Conservation (phyloP, 1,140 invertebrate species). For the Drosophila equinoxialis region DNA sequence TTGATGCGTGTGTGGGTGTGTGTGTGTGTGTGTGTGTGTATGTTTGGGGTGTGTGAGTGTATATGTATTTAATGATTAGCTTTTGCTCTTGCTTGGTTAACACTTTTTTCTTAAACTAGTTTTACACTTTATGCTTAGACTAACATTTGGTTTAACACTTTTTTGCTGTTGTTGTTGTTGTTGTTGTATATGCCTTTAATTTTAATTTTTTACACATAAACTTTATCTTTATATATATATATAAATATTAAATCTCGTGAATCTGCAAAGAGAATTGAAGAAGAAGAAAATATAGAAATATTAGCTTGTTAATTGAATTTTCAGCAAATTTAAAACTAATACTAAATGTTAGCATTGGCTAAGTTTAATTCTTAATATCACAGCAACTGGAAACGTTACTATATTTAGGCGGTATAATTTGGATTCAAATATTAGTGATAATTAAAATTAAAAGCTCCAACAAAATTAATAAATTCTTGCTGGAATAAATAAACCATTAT, state of each 20-base stretch:
- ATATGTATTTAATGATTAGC: constrained; percentile 30
- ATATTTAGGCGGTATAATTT: too few relatives aligned
- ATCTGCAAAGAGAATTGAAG: constrained; percentile 66
- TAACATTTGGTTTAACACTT: constrained; percentile 79
- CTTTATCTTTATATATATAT: constrained; percentile 24
- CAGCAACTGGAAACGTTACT: too few relatives aligned
- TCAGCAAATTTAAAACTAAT: background rate
- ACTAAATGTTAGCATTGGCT: background rate
- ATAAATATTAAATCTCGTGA: constrained; percentile 34
- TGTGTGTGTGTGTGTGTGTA: constrained; percentile 21
- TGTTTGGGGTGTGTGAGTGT: constrained; percentile 8
- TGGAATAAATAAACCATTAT: too few relatives aligned
- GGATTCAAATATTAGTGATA: too few relatives aligned
- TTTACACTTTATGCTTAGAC: constrained; percentile 76
- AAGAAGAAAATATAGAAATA: constrained; percentile 44
- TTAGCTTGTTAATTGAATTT: constrained; percentile 4
- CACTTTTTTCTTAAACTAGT: constrained; percentile 59
- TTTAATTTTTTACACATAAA: background rate
- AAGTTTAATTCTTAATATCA: too few relatives aligned
- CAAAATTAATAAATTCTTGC: too few relatives aligned
- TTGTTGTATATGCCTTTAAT: background rate
- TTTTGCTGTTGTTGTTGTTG: background rate
- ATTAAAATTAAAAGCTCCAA: too few relatives aligned
- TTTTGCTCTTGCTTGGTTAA: constrained; percentile 28
- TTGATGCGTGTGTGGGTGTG: constrained; percentile 9